These are phyloP conservation scores for Centruroides sculpturatus DNA, from an alignment of 1,140 invertebrate genomes.

Conservation along the genomic window DNA sequence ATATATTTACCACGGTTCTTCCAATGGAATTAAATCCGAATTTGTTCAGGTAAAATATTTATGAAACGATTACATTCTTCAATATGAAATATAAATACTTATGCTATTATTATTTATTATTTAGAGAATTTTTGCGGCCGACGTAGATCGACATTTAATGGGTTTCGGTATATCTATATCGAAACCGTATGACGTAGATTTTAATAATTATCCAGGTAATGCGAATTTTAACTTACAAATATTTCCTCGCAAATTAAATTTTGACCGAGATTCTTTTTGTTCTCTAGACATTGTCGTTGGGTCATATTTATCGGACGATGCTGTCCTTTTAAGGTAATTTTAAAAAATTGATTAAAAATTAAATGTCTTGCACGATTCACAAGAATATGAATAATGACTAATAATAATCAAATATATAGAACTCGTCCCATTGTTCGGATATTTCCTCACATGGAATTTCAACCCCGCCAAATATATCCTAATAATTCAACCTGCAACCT, in stretches of 20 bases:
- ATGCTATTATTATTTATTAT: background rate
- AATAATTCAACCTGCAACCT: too few relatives aligned
- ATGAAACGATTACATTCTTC: too few relatives aligned
- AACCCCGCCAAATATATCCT: too few relatives aligned
- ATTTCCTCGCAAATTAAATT: too few relatives aligned
- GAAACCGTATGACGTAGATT: constrained; percentile 24
- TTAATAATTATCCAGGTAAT: constrained; percentile 30
- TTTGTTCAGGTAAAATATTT: constrained; percentile 16
- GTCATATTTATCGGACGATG: constrained; percentile 4
- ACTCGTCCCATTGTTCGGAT: too few relatives aligned
- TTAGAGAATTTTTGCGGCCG: constrained; percentile 8
- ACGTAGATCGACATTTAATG: constrained; percentile 5
- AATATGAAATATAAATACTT: too few relatives aligned
- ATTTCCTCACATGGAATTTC: too few relatives aligned
- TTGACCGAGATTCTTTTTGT: background rate
- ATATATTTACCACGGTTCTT: constrained; percentile 32
- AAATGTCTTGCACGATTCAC: too few relatives aligned
- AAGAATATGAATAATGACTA: too few relatives aligned
- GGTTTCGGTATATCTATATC: constrained; percentile 27
- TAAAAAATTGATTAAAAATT: too few relatives aligned
- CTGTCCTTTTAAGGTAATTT: constrained; percentile 10
- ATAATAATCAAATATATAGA: too few relatives aligned
- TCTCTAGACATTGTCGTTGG: constrained; percentile 12
- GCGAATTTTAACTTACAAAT: background rate
- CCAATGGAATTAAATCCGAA: constrained; percentile 12